phyloP scores from a whole-genome alignment of 2,797 vertebrate species.

The Helicolenus hilgendorfi region DNA sequence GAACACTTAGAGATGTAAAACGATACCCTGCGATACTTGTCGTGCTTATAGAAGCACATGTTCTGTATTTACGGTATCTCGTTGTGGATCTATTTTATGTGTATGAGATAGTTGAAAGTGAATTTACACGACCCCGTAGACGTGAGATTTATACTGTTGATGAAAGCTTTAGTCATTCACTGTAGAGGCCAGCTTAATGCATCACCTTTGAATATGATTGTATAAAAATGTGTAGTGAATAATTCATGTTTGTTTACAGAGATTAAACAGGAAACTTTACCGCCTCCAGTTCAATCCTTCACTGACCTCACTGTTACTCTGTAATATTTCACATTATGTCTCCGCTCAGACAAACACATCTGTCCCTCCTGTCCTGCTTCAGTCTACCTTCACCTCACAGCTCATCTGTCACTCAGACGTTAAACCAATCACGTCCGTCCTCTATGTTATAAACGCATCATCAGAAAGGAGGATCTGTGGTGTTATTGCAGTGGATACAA shows the following conservation, averaged over 20 bases:
- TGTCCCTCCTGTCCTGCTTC: not conserved
- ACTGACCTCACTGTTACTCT: not conserved
- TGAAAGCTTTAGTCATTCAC: not conserved
- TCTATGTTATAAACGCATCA: not conserved
- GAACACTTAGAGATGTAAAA: slow-evolving; percentile 39
- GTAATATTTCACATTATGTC: not conserved
- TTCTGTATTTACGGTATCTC: not conserved
- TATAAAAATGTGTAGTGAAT: not conserved
- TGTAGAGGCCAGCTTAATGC: not conserved
- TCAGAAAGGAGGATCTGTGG: not conserved
- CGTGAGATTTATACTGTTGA: not conserved
- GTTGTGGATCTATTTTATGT: not conserved
- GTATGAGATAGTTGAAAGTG: not conserved
- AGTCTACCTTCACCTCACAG: not conserved
- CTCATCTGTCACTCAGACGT: slow-evolving; percentile 10
- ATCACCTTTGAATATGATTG: not conserved
- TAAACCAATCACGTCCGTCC: slow-evolving; percentile 25
- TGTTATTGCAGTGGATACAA: not conserved
- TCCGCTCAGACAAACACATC: not conserved
- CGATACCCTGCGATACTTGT: not conserved
- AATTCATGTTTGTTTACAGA: not conserved
- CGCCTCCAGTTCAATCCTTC: slow-evolving; percentile 1
- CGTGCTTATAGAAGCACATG: not conserved
- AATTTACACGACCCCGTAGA: not conserved
- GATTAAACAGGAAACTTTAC: not conserved